These are phyloP conservation scores for Lynx canadensis DNA, from an alignment of 2,113 vertebrate species.

Conservation along the genomic window DNA sequence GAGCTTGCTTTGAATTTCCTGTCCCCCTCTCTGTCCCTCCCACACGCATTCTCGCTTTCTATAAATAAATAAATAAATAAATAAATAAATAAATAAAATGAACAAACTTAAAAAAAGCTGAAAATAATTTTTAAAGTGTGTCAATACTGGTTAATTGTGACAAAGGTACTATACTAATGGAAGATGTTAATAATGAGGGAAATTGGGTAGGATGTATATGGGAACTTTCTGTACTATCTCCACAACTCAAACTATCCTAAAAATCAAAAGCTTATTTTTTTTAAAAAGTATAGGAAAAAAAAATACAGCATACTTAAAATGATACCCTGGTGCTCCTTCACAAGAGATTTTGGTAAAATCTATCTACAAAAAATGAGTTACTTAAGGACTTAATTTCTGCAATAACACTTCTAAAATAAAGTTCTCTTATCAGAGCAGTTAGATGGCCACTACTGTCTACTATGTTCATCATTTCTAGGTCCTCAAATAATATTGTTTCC, in stretches of 20 bases:
- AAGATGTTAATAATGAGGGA: background rate
- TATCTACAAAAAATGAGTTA: background rate
- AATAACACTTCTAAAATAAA: background rate
- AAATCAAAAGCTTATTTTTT: background rate
- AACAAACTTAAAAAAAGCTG: too few relatives aligned
- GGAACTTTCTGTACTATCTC: background rate
- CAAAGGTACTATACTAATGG: background rate
- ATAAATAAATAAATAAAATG: too few relatives aligned
- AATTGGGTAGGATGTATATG: fast-evolving
- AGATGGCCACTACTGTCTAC: background rate
- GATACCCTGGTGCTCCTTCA: background rate
- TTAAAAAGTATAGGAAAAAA: background rate
- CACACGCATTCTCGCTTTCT: too few relatives aligned
- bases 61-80: too few relatives aligned
- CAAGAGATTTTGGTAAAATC: background rate
- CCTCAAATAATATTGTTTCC: background rate
- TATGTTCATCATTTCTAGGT: background rate
- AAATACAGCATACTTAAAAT: background rate
- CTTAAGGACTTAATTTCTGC: background rate
- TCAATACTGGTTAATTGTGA: background rate
- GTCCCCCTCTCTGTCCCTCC: too few relatives aligned
- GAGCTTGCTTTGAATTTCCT: too few relatives aligned
- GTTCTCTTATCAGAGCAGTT: background rate
- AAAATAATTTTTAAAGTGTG: background rate
- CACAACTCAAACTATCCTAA: background rate